A percentile compares a stretch with the other conserved stretches of the same genome.
These are phyloP conservation scores for Acanthococcus lagerstroemiae DNA, from an alignment of 2,888 invertebrate species.

Conservation along the genomic window DNA sequence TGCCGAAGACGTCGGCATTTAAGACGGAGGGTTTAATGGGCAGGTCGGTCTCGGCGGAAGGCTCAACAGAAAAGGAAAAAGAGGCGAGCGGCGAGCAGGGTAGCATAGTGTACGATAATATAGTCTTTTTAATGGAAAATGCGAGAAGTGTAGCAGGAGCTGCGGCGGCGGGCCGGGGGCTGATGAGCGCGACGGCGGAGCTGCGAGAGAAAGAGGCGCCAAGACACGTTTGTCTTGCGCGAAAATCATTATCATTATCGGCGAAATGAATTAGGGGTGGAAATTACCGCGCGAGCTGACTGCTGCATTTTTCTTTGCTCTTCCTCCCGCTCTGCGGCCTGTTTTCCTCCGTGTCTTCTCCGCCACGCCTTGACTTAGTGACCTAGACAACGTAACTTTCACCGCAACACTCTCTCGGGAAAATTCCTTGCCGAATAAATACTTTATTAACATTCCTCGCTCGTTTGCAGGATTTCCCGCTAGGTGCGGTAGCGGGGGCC, in stretches of 20 bases:
- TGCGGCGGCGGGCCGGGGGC: background rate
- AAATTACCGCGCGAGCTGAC: conserved; percentile 18
- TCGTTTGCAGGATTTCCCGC: conserved; percentile 12
- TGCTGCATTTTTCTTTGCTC: conserved; percentile 2
- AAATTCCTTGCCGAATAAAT: conserved; percentile 17
- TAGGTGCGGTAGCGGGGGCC: background rate
- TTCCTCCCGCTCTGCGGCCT: background rate
- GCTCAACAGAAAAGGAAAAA: no score
- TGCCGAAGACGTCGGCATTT: conserved; percentile 14
- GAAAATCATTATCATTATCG: conserved; percentile 22
- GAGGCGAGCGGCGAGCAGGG: no score
- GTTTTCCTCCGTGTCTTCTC: background rate
- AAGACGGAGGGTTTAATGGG: conserved; percentile 11
- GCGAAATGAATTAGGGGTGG: conserved; percentile 24
- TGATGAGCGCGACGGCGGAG: no score
- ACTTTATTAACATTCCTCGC: conserved; percentile 19
- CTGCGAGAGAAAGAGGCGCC: conserved; percentile 8
- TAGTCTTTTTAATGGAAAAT: conserved; percentile 16
- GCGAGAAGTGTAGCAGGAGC: background rate
- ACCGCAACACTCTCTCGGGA: conserved; percentile 8
- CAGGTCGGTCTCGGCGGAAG: conserved; percentile 1
- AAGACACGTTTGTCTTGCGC: conserved; percentile 26
- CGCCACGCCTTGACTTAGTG: conserved; percentile 23
- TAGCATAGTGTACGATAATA: background rate
- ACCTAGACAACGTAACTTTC: conserved; percentile 23